Evolutionary conservation across 2,888 invertebrate species (phyloP).

Genomic region (Pardosa pseudoannulata): DNA sequence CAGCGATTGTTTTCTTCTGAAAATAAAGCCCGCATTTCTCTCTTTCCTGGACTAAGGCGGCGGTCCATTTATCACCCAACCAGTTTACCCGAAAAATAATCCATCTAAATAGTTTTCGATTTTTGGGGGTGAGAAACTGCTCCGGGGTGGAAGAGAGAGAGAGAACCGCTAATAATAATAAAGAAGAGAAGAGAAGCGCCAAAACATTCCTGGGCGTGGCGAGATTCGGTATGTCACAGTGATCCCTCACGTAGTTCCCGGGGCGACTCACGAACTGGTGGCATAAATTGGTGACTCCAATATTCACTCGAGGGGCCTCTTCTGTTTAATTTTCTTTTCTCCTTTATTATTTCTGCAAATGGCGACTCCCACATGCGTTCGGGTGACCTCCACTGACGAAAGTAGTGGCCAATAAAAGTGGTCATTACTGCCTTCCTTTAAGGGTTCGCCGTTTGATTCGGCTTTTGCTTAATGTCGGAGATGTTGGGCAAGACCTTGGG

Average conservation of each 20-base stretch:
- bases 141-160: slow-evolving; percentile 24
- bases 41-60: background rate
- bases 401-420: slow-evolving; percentile 56
- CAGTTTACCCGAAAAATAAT: slow-evolving; percentile 6
- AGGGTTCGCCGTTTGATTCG: background rate
- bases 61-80: background rate
- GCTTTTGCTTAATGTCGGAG: background rate
- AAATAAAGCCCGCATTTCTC: background rate
- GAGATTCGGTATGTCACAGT: slow-evolving; percentile 66
- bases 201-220: slow-evolving; percentile 58
- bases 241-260: slow-evolving; percentile 43
- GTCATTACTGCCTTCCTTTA: slow-evolving; percentile 36
- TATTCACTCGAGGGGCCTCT: slow-evolving; percentile 27
- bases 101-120: slow-evolving; percentile 1
- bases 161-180: slow-evolving; percentile 25
- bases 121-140: slow-evolving; percentile 57
- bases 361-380: slow-evolving; percentile 48
- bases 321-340: slow-evolving; percentile 19
- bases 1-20: background rate
- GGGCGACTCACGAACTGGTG: slow-evolving; percentile 44
- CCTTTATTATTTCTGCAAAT: slow-evolving; percentile 18
- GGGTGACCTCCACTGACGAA: slow-evolving; percentile 35
- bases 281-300: slow-evolving; percentile 63
- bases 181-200: slow-evolving; percentile 20
- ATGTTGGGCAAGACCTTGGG: background rate